Base-by-base conservation (phyloP, 2,113 vertebrate genomes). In the Neotoma lepida region DNA sequence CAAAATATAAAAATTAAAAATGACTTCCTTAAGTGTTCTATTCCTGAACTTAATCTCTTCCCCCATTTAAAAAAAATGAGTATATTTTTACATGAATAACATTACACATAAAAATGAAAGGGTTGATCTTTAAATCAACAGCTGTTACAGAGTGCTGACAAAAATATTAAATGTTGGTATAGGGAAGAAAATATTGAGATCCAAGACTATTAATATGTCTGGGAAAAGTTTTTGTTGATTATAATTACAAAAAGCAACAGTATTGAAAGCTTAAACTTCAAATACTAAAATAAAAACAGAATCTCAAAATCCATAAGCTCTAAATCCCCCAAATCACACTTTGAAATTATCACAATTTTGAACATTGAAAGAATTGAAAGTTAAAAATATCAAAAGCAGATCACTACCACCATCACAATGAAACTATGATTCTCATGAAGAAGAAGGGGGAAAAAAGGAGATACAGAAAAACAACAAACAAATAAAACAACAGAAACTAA, bases 31-130 rank as follows among this genome's bases (percentile, higher is more conserved):
- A 66, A 6, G 20, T 3, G 13, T 77, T 68, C 18, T 64, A 46
- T 49, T 28, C 4, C 33, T 66, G 26, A 1, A 78, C 0, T 24
- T 90, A 71, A 88, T 35, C 9, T 5, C 12, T 30, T 61, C 9
- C 1, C n/a, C 0, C 4, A 7, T 28, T 22, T 24, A 14, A n/a
- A 49, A 15, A 85, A 85, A 10, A 9, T 28, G 7, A 17, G 6
- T 39, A 28, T 64, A 10, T 46, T 46, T 26, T 81, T 85, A n/a
- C 33, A 15, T 77, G 41, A 73, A 30, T 61, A 70, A 1, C 28
- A 4, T 76, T 18, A 87, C 18, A 64, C 9, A 46, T 9, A 22
- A 86, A 7, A 64, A 9, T 77, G n/a, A 90, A 76, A 68, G 5
- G 0, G 78, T 15, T 88, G 0, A 56, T 15, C 39, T 35, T 61